Base-by-base conservation (phyloP, 2,797 vertebrate species). In the Pipistrellus nathusii region DNA sequence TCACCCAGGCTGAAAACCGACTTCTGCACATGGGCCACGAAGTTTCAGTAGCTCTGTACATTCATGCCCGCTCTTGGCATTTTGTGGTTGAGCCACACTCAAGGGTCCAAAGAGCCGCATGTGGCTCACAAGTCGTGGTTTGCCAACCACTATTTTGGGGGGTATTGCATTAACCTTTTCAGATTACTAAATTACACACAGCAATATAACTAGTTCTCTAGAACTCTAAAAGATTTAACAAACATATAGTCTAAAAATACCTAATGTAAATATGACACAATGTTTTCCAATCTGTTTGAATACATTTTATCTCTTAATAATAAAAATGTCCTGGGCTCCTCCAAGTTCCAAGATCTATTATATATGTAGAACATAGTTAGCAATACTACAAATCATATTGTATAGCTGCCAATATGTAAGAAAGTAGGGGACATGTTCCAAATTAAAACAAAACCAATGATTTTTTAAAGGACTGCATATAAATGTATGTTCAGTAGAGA, bases 381-480 rank as follows among this genome's bases (percentile, higher is more conserved):
- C 69, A 86, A 72, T 48, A 38, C 20, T 84, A 81, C 48, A 68
- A 73, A 93, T 86, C 6, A 35, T 69, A 59, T n/a, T 91, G 25
- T 77, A 93, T 5, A 93, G 82, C 32, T 93, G 38, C 27, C 72
- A 94, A 80, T 88, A 83, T 69, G 66, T 94, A 86, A 88, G 66
- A 84, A 86, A 76, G 66, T 30, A 72, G 41, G 84, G 71, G 76
- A 72, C 18, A 66, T 2, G 25, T 51, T 57, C 32, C 17, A 44
- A 66, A 53, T 90, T 75, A 94, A 88, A 84, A 77, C 14, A 82
- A 88, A 96, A 86, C 38, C 46, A 76, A 25, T 55, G 44, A 55
- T 27, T 72, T 53, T 55, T 66, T 9, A 88, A 93, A 89, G 35
- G 17, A 83, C n/a, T 78, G 11, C 41, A 4, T 82, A 66, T 27